Evolutionary conservation across 53 echinoderm and acorn worm species (phyloP).

Genomic region (Paelopatides confundens): DNA sequence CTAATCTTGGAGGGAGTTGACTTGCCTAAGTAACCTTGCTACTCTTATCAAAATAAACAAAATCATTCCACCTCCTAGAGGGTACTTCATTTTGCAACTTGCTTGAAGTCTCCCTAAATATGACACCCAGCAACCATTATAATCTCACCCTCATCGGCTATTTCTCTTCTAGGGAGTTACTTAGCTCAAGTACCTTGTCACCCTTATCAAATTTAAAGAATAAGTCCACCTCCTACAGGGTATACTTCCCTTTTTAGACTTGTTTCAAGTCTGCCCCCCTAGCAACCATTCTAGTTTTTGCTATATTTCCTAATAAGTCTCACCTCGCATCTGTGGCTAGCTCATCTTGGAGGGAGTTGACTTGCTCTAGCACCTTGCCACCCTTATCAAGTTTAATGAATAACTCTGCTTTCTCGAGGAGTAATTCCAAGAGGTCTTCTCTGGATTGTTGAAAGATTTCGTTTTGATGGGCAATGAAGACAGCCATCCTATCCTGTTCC

Average conservation of each 20-base stretch:
- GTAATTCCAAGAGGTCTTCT: constrained; percentile 77
- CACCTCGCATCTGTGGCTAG: constrained; percentile 19
- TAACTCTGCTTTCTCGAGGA: constrained; percentile 52
- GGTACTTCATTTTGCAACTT: too few relatives aligned
- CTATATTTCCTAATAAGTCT: too few relatives aligned
- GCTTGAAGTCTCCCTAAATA: background rate
- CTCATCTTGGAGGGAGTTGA: constrained; percentile 50
- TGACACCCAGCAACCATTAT: background rate
- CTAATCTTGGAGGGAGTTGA: constrained; percentile 47
- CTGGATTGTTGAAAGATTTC: constrained; percentile 71
- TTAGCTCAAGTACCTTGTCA: background rate
- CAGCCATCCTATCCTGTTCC: constrained; percentile 66
- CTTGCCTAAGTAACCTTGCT: constrained; percentile 19
- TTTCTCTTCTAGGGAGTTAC: background rate
- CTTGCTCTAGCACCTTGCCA: constrained; percentile 30
- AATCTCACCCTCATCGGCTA: background rate
- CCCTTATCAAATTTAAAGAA: background rate
- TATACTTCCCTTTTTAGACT: background rate
- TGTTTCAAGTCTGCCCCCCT: background rate
- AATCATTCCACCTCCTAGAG: too few relatives aligned
- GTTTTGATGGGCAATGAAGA: constrained; percentile 82
- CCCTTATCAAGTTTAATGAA: constrained; percentile 40
- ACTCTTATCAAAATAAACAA: too few relatives aligned
- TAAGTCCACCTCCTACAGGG: background rate
- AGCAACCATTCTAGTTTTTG: background rate